Evolutionary conservation across 1,140 invertebrate species (phyloP).

Genomic region (Leptinotarsa defecta): DNA sequence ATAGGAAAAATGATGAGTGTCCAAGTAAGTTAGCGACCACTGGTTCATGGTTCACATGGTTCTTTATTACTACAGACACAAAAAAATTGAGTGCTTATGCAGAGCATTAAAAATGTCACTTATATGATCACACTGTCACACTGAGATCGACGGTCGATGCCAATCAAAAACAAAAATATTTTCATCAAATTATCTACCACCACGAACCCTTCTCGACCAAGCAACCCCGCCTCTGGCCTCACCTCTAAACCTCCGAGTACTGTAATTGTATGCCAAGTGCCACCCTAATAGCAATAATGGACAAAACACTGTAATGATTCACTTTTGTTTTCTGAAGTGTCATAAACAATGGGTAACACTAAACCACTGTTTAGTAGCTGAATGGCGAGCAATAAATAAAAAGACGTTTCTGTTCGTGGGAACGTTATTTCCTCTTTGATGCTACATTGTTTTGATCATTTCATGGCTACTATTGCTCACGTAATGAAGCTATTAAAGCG

Average conservation of each 20-base stretch:
- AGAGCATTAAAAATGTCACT: too few species aligned
- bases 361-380: slow-evolving; percentile 44
- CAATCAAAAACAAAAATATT: too few species aligned
- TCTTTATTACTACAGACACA: too few species aligned
- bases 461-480: slow-evolving; percentile 23
- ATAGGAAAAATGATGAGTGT: too few species aligned
- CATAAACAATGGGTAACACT: slow-evolving; percentile 47
- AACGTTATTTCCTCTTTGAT: slow-evolving; percentile 31
- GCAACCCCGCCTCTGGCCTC: slow-evolving; percentile 7
- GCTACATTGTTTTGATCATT: slow-evolving; percentile 33
- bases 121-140: too few species aligned
- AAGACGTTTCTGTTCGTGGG: slow-evolving; percentile 36
- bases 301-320: slow-evolving; percentile 50
- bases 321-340: slow-evolving; percentile 47
- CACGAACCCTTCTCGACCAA: slow-evolving; percentile 20
- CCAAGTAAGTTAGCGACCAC: too few species aligned
- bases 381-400: slow-evolving; percentile 45
- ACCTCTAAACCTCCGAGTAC: neutral
- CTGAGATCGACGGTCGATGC: too few species aligned
- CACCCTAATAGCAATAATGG: slow-evolving; percentile 32
- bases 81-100: too few species aligned
- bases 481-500: slow-evolving; percentile 27
- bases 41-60: too few species aligned
- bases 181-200: too few species aligned
- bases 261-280: slow-evolving; percentile 1